Evolutionary conservation across 2,888 invertebrate species (phyloP).

Genomic region (Nesidiocoris tenuis): DNA sequence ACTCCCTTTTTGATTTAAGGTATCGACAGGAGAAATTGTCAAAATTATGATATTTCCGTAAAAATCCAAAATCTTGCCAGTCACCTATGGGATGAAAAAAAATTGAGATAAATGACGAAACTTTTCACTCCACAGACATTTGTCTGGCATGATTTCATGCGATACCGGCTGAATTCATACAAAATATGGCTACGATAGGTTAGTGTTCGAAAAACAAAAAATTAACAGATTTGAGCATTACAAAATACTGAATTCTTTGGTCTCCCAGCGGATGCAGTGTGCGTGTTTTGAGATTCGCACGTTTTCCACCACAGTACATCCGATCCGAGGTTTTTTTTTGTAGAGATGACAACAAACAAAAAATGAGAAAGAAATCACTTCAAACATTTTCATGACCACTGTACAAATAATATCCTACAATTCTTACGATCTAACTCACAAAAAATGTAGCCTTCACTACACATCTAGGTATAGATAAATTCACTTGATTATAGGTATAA

Average conservation of each 20-base stretch:
- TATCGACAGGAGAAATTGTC: too few species aligned
- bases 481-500: background rate
- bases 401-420: conserved; percentile 40
- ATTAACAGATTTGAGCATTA: conserved; percentile 34
- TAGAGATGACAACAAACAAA: conserved; percentile 20
- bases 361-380: background rate
- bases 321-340: background rate
- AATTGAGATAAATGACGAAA: too few species aligned
- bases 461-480: conserved; percentile 17
- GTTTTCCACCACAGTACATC: conserved; percentile 26
- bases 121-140: too few species aligned
- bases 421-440: conserved; percentile 31
- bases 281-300: conserved; percentile 30
- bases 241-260: conserved; percentile 41
- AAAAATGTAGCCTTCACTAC: conserved; percentile 33
- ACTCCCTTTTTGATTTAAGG: too few species aligned
- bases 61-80: too few species aligned
- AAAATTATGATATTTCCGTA: too few species aligned
- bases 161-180: conserved; percentile 32
- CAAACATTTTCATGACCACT: conserved; percentile 2
- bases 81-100: too few species aligned
- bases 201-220: conserved; percentile 11
- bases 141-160: too few species aligned
- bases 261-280: conserved; percentile 29
- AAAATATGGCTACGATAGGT: conserved; percentile 10